Conservation (phyloP, 1,140 invertebrate genomes). For the Littorina saxatilis region DNA sequence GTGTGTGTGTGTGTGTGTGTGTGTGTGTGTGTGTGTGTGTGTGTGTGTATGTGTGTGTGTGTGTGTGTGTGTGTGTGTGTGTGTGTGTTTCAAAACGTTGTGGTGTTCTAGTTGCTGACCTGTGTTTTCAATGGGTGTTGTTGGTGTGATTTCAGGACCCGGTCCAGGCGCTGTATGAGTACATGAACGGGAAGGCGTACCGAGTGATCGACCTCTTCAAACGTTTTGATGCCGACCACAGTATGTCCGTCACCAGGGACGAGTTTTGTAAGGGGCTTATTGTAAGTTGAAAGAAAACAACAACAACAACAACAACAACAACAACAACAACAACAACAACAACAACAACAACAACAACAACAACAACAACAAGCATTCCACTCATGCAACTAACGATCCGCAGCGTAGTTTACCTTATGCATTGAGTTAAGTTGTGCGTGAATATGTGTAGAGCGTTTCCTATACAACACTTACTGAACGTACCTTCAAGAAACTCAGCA, state of each 20-base stretch:
- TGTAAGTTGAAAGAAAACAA: conserved; percentile 50
- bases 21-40: too few relatives aligned
- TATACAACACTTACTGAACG: too few relatives aligned
- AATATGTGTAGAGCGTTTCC: too few relatives aligned
- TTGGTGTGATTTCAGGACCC: conserved; percentile 44
- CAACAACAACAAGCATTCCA: too few relatives aligned
- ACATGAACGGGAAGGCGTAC: conserved; percentile 60
- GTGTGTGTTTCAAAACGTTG: background rate
- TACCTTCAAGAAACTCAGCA: too few relatives aligned
- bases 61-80: background rate
- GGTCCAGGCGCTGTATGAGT: conserved; percentile 62
- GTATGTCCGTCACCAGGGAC: conserved; percentile 57
- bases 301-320: background rate
- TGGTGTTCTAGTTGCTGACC: background rate
- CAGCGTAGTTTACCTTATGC: background rate
- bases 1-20: too few relatives aligned
- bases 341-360: background rate
- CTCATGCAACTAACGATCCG: too few relatives aligned
- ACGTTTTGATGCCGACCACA: conserved; percentile 66
- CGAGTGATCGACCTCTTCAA: conserved; percentile 71
- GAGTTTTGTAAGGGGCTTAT: conserved; percentile 65
- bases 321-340: background rate
- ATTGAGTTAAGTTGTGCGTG: too few relatives aligned
- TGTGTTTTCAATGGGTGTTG: background rate
- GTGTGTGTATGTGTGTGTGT: background rate